Conservation (phyloP, 92 coral and sea anemone species). For the Epizoanthus ramosus region DNA sequence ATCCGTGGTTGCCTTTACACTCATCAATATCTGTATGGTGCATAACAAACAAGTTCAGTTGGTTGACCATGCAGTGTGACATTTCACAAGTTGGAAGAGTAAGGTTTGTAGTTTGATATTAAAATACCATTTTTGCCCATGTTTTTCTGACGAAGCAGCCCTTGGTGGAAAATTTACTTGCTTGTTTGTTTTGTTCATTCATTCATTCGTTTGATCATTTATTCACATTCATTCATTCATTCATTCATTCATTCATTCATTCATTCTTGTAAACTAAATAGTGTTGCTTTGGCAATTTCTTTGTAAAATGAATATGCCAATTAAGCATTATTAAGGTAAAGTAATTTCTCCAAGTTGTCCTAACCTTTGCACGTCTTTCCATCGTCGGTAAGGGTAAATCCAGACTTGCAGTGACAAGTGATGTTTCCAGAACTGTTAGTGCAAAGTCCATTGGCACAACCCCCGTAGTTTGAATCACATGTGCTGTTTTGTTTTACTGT, state of each 20-base stretch:
- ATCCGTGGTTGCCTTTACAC: slow-evolving; percentile 9
- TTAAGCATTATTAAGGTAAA: too few relatives aligned
- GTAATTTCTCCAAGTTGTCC: neutral
- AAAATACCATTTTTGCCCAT: too few relatives aligned
- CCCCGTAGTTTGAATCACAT: slow-evolving; percentile 57
- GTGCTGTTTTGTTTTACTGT: slow-evolving; percentile 50
- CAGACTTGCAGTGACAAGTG: slow-evolving; percentile 62
- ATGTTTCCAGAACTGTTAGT: slow-evolving; percentile 64
- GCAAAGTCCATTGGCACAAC: slow-evolving; percentile 56
- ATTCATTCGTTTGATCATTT: neutral
- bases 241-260: neutral
- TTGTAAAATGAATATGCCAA: too few relatives aligned
- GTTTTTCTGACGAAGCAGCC: too few relatives aligned
- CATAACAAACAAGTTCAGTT: neutral
- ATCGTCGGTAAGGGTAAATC: slow-evolving; percentile 64
- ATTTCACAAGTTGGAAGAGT: too few relatives aligned
- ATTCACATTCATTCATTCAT: neutral
- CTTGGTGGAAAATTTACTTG: too few relatives aligned
- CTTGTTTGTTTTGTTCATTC: too few relatives aligned
- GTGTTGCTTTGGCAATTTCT: too few relatives aligned
- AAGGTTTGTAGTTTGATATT: too few relatives aligned
- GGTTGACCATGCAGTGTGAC: too few relatives aligned
- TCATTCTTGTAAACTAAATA: too few relatives aligned
- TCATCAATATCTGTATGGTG: slow-evolving; percentile 15
- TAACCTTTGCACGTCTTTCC: slow-evolving; percentile 70